phyloP scores from a whole-genome alignment of 2,797 vertebrate genomes.

The Amniataba percoides region DNA sequence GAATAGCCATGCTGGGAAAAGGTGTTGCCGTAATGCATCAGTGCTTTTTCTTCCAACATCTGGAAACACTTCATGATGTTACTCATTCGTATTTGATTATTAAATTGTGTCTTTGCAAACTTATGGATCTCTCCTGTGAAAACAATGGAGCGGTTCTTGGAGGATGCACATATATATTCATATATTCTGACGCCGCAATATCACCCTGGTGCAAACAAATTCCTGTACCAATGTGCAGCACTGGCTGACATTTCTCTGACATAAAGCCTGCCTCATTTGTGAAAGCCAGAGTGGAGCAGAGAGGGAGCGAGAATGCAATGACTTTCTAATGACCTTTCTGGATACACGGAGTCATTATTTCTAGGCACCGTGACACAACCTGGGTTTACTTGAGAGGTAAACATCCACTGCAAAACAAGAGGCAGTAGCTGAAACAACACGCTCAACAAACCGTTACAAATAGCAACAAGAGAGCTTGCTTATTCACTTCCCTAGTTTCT shows the following conservation, averaged over 20 bases:
- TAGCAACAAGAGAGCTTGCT: conserved; percentile 19
- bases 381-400: conserved; percentile 32
- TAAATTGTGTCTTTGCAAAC: conserved; percentile 13
- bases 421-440: conserved; percentile 16
- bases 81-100: conserved; percentile 31
- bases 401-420: conserved; percentile 35
- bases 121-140: not conserved
- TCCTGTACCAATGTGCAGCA: not conserved
- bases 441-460: conserved; percentile 37
- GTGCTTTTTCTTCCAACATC: conserved; percentile 26
- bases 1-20: conserved; percentile 32
- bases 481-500: conserved; percentile 40
- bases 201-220: not conserved
- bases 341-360: conserved; percentile 34
- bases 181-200: not conserved
- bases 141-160: conserved; percentile 2
- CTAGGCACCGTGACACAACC: conserved; percentile 17
- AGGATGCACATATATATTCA: conserved; percentile 1
- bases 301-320: conserved; percentile 23
- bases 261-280: conserved; percentile 20
- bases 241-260: conserved; percentile 28
- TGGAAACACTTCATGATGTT: conserved; percentile 11
- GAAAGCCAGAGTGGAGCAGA: conserved; percentile 22
- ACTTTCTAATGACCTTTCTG: conserved; percentile 57
- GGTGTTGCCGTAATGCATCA: conserved; percentile 12